Percentiles rank a stretch among this genome's conserved stretches.
phyloP scores from a whole-genome alignment of 1,140 invertebrate genomes.

The Ctenoplectra terminalis region DNA sequence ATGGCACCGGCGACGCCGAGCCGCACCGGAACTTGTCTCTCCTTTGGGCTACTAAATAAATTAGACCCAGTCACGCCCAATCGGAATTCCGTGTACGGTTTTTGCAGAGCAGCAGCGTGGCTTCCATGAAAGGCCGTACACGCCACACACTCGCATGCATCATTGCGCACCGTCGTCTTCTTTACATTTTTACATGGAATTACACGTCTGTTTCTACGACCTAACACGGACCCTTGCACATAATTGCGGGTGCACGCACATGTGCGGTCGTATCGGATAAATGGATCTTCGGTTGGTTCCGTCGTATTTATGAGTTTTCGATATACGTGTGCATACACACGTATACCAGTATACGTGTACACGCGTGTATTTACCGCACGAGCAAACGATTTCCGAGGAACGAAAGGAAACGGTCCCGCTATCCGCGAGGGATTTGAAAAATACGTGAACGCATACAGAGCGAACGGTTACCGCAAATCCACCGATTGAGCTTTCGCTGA shows the following conservation, averaged over 20 bases:
- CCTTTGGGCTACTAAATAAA: conserved; percentile 70
- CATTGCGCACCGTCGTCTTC: no score
- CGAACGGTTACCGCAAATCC: conserved; percentile 47
- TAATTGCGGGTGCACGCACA: not conserved
- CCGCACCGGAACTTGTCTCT: conserved; percentile 38
- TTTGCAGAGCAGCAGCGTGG: conserved; percentile 10
- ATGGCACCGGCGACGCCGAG: conserved; percentile 37
- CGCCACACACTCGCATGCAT: not conserved
- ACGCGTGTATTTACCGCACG: conserved; percentile 15
- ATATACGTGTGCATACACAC: no score
- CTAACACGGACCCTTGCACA: not conserved
- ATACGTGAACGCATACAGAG: conserved; percentile 38
- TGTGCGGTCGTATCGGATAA: conserved; percentile 5
- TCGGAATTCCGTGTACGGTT: conserved; percentile 49
- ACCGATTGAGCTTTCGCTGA: conserved; percentile 38
- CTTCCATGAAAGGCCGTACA: not conserved
- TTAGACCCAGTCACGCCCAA: conserved; percentile 66
- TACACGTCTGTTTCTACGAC: not conserved
- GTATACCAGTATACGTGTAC: not conserved
- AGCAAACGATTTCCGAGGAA: not conserved
- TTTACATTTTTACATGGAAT: not conserved
- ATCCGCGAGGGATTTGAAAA: conserved; percentile 40
- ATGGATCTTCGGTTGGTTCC: not conserved
- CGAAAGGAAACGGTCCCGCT: conserved; percentile 17
- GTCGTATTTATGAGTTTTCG: conserved; percentile 31